Conservation (phyloP, 2,113 vertebrate genomes). For the Erinaceus europaeus region DNA sequence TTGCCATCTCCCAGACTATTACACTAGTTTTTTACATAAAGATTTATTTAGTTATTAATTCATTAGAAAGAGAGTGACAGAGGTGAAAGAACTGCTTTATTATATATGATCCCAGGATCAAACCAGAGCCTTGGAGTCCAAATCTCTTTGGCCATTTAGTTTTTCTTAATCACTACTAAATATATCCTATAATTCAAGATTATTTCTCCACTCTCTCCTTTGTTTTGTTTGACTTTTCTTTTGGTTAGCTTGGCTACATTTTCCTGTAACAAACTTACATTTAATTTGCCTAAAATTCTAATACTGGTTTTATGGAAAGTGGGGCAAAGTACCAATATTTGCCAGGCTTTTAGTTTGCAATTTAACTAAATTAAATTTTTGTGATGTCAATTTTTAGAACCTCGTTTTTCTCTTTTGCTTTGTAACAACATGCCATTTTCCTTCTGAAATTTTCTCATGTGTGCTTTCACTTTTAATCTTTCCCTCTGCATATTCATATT, state of each 20-base stretch:
- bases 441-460: slow-evolving; percentile 33
- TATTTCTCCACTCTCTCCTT: background rate
- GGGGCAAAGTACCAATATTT: background rate
- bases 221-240: slow-evolving; percentile 25
- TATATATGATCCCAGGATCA: too few relatives aligned
- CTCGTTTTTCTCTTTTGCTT: slow-evolving; percentile 52
- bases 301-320: background rate
- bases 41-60: too few relatives aligned
- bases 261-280: background rate
- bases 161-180: background rate
- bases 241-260: background rate
- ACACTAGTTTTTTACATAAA: too few relatives aligned
- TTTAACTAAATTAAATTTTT: background rate
- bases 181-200: background rate
- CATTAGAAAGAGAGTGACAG: too few relatives aligned
- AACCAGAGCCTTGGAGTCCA: too few relatives aligned
- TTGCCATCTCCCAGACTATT: too few relatives aligned
- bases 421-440: slow-evolving; percentile 28
- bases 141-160: background rate
- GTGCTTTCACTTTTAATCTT: slow-evolving; percentile 55
- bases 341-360: background rate
- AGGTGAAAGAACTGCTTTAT: too few relatives aligned
- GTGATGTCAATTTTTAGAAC: slow-evolving; percentile 11
- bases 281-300: background rate
- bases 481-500: slow-evolving; percentile 65